Percentiles rank a stretch among this genome's conserved stretches.
Evolutionary conservation across 30 jellyfish, hydroid and myxozoan genomes (phyloP).

Genomic region (Mastigias papua): DNA sequence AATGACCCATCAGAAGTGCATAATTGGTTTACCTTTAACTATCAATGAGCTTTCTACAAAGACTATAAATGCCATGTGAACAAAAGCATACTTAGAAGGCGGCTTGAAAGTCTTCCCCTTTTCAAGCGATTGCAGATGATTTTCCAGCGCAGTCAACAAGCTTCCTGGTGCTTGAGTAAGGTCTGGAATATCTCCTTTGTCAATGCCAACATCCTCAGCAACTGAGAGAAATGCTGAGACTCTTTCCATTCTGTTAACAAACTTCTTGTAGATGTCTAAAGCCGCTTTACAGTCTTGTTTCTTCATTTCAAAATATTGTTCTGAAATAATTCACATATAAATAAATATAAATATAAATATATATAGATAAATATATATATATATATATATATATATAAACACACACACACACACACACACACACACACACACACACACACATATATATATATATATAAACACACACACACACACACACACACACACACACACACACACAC

Average conservation of each 20-base stretch:
- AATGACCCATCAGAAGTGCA: no score
- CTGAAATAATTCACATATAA: slow-evolving; percentile 40
- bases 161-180: slow-evolving; percentile 96
- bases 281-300: slow-evolving; percentile 89
- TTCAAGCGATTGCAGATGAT: slow-evolving; percentile 85
- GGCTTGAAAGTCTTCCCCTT: slow-evolving; percentile 88
- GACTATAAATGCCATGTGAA: no score
- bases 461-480: no score
- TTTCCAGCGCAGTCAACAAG: slow-evolving; percentile 82
- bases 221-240: slow-evolving; percentile 88
- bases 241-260: slow-evolving; percentile 92
- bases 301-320: slow-evolving; percentile 94
- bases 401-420: no score
- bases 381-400: no score
- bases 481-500: no score
- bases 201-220: slow-evolving; percentile 99
- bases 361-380: no score
- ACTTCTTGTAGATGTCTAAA: slow-evolving; percentile 88
- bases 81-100: slow-evolving; percentile 78
- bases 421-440: no score
- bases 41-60: no score
- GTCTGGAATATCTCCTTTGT: slow-evolving; percentile 96
- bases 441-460: no score
- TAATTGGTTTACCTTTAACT: no score
- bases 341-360: no score